Evolutionary conservation across 1,140 invertebrate genomes (phyloP).

Genomic region (Apis cerana): DNA sequence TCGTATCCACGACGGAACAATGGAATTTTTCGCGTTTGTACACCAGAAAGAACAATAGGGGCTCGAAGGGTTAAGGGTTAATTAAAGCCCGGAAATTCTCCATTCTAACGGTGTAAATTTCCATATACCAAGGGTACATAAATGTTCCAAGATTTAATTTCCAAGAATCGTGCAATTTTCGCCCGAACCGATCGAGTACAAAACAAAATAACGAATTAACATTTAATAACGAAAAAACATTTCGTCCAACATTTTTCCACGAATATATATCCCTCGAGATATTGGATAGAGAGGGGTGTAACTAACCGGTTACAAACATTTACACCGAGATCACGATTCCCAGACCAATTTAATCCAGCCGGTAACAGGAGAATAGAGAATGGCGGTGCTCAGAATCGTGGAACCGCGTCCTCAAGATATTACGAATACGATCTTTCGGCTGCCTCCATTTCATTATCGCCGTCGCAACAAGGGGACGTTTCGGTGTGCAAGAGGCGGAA

Average conservation of each 20-base stretch:
- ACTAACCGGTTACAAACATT: conserved; percentile 8
- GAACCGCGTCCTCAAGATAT: conserved; percentile 23
- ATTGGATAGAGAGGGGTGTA: neutral
- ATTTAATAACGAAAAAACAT: no score
- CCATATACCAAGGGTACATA: no score
- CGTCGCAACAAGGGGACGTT: conserved; percentile 28
- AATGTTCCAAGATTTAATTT: no score
- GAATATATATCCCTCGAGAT: neutral
- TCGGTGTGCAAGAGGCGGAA: conserved; percentile 1
- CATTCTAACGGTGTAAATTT: no score
- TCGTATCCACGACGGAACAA: no score
- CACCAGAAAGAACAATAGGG: no score
- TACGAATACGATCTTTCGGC: conserved; percentile 33
- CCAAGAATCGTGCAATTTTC: no score
- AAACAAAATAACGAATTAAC: no score
- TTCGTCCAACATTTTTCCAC: neutral
- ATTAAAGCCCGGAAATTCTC: no score
- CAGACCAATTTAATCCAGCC: conserved; percentile 19
- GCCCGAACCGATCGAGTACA: no score
- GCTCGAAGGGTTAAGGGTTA: no score
- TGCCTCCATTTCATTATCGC: conserved; percentile 37
- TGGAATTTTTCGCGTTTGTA: no score
- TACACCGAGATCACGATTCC: conserved; percentile 27
- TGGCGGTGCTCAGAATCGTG: neutral
- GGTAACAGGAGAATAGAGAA: neutral